phyloP scores from a whole-genome alignment of 2,888 invertebrate species.

The Dolichopus griseipennis region DNA sequence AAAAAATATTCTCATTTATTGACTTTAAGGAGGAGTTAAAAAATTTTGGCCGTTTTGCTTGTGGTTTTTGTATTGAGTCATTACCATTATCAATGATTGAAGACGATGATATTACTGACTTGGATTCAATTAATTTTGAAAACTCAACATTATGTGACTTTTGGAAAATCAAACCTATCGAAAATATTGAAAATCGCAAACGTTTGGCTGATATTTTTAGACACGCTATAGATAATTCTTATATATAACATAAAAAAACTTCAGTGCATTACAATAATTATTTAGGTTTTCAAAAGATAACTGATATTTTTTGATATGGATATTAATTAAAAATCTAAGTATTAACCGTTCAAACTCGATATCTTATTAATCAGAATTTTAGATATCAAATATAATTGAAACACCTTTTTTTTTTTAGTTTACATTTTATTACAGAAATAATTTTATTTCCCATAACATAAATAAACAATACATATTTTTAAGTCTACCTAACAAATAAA shows the following conservation, averaged over 20 bases:
- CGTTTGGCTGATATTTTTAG: conserved; percentile 56
- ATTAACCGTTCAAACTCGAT: no score
- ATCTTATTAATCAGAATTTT: no score
- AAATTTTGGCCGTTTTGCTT: conserved; percentile 45
- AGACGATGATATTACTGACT: conserved; percentile 47
- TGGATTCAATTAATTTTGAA: conserved; percentile 38
- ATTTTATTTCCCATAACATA: no score
- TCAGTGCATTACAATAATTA: no score
- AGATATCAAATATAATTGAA: no score
- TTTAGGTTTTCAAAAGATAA: no score
- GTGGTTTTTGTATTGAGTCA: conserved; percentile 50
- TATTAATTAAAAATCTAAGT: no score
- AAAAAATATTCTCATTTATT: conserved; percentile 43
- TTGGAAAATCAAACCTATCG: conserved; percentile 55
- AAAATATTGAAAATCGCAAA: conserved; percentile 50
- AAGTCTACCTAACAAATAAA: no score
- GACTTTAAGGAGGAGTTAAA: conserved; percentile 42
- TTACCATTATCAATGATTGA: conserved; percentile 47
- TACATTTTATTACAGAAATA: no score
- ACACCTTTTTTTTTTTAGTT: no score
- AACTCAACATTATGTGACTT: conserved; percentile 48
- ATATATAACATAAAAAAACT: conserved; percentile 30
- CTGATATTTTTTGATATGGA: no score
- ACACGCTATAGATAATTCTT: conserved; percentile 56
- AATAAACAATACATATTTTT: no score